A percentile compares a stretch with the other conserved stretches of the same genome.
Evolutionary conservation across 2,888 invertebrate species (phyloP).

Genomic region (Tortricodes alternella): DNA sequence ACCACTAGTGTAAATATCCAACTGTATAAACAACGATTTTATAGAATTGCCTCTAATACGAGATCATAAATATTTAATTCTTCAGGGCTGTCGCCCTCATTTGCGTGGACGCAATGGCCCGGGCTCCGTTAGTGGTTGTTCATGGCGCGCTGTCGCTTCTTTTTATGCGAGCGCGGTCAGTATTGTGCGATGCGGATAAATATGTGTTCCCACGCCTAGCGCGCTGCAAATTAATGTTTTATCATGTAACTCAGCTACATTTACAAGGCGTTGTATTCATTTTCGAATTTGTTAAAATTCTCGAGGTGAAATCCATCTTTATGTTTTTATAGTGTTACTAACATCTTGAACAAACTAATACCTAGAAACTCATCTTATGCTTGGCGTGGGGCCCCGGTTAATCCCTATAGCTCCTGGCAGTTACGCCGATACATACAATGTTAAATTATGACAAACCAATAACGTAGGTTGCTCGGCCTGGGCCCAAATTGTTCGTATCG

Average conservation of each 20-base stretch:
- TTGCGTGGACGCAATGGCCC: constrained; percentile 10
- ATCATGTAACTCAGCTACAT: not conserved
- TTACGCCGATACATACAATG: constrained; percentile 66
- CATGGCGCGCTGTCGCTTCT: constrained; percentile 65
- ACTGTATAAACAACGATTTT: constrained; percentile 8
- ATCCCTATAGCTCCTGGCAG: constrained; percentile 55
- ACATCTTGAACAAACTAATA: too few relatives aligned
- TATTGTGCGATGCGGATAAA: constrained; percentile 57
- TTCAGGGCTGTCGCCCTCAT: constrained; percentile 10
- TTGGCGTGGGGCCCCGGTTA: too few relatives aligned
- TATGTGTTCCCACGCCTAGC: constrained; percentile 58
- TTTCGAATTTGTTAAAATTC: not conserved
- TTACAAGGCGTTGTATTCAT: not conserved
- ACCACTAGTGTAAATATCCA: constrained; percentile 2
- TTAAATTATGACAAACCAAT: constrained; percentile 80
- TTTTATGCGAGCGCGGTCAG: constrained; percentile 57
- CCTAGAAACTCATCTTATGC: too few relatives aligned
- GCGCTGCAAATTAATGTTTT: constrained; percentile 31
- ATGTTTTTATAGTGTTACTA: too few relatives aligned
- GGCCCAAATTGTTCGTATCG: constrained; percentile 73
- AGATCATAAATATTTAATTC: constrained; percentile 12
- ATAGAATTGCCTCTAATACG: constrained; percentile 1
- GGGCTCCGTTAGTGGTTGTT: constrained; percentile 41
- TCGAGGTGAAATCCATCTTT: too few relatives aligned
- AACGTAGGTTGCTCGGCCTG: constrained; percentile 71